Evolutionary conservation across 2,888 invertebrate species (phyloP).

Genomic region (Amiota minor): DNA sequence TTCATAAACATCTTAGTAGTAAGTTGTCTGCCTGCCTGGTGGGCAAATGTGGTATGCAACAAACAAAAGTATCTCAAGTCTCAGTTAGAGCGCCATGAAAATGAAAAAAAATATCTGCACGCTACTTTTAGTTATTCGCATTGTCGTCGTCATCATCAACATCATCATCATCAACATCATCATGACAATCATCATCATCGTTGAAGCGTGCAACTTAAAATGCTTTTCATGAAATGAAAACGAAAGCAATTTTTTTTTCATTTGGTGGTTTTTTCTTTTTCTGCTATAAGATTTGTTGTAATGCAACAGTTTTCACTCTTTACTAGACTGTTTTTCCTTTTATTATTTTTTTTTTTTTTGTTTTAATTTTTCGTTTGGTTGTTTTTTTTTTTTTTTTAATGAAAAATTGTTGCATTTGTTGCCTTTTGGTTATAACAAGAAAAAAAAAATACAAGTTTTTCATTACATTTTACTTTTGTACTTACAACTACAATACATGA

Average conservation of each 20-base stretch:
- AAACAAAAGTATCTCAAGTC: background rate
- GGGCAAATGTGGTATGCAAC: background rate
- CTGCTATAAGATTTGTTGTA: background rate
- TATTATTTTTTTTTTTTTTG: background rate
- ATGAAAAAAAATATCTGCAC: slow-evolving; percentile 22
- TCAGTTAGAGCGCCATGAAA: background rate
- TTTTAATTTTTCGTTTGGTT: background rate
- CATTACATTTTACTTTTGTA: slow-evolving; percentile 30
- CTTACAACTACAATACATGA: background rate
- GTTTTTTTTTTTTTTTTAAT: slow-evolving; percentile 49
- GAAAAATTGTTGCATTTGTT: slow-evolving; percentile 46
- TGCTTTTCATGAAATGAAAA: slow-evolving; percentile 43
- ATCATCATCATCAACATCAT: slow-evolving; percentile 37
- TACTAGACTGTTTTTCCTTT: slow-evolving; percentile 17
- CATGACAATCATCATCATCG: slow-evolving; percentile 5
- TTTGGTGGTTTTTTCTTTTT: slow-evolving; percentile 32
- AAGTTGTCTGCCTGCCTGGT: background rate
- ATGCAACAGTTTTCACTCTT: slow-evolving; percentile 56
- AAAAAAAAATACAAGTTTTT: slow-evolving; percentile 7
- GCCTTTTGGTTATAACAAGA: background rate
- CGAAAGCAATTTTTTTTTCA: slow-evolving; percentile 64
- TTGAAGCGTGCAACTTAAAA: slow-evolving; percentile 35
- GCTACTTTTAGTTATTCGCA: slow-evolving; percentile 30
- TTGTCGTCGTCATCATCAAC: slow-evolving; percentile 43
- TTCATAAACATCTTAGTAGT: too few relatives aligned